Base-by-base conservation (phyloP, 1,140 invertebrate species). In the Lepidostoma basale region DNA sequence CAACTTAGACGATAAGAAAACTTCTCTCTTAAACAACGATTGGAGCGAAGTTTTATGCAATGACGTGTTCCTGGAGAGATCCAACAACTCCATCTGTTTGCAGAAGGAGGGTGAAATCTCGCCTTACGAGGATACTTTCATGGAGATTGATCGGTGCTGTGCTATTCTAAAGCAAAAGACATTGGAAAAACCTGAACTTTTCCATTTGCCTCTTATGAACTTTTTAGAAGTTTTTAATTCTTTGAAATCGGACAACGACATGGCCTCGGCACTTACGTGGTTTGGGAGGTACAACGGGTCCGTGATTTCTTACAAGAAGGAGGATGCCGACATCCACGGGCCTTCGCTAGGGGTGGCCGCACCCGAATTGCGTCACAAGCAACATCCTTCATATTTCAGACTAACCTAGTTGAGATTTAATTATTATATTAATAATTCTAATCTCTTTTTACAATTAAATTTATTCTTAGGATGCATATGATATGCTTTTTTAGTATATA, bases 11-110 rank as follows among this genome's bases (percentile, higher is more conserved):
- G 56, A 60, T 42, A 60, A 60, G 23, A 60, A 60, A 40, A 26
- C 26, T 5, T 22, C 39, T 42, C 16, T 60, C 23, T 6, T 60
- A 22, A 60, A 60, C 23, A 54, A 42, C 14, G 22, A 42, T 26
- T 60, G 36, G 56, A 42, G 25, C 6, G 36, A 60, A 3, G 39
- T 60, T n/a, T 25, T 60, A 12, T 60, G 56, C 42, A 39, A 60
- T 22, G 56, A 60, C 42, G 56, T 60, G 14, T 60, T 60, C 25
- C 14, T 60, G 36, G 56, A 60, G 25, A 12, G 56, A 60, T 60
- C 56, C 3, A 60, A 60, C 14, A 22, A 60, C 25, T 60, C 56
- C 9, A 40, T 60, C 3, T 60, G 56, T n/a, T 5, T 60, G 23
- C 20, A 60, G 10, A 59, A 59, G 23, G 54, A 59, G 9, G 40